Percentiles rank a stretch among this genome's conserved stretches.
Evolutionary conservation across 2,888 invertebrate genomes (phyloP).

Genomic region (Lycophotia porphyrea): DNA sequence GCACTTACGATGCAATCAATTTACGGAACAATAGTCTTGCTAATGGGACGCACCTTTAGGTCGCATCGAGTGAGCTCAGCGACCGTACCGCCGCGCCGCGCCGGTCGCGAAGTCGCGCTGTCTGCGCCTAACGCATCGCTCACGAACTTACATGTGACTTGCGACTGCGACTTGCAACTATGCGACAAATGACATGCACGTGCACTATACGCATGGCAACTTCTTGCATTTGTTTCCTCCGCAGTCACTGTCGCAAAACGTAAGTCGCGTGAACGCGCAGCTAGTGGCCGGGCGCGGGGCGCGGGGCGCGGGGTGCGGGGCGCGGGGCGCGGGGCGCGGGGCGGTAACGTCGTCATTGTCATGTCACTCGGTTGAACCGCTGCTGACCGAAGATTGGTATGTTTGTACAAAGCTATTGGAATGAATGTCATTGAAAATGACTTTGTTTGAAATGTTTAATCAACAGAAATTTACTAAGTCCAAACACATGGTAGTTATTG

Average conservation of each 20-base stretch:
- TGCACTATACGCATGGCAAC: background rate
- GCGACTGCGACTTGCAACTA: background rate
- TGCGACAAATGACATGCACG: background rate
- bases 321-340: too few relatives aligned
- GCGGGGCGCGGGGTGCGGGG: too few relatives aligned
- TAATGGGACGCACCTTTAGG: slow-evolving; percentile 48
- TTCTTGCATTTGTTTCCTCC: background rate
- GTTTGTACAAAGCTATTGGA: slow-evolving; percentile 8
- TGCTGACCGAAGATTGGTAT: slow-evolving; percentile 15
- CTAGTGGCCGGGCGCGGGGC: too few relatives aligned
- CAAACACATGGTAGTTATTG: too few relatives aligned
- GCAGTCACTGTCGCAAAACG: background rate
- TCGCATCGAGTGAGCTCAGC: slow-evolving; percentile 24
- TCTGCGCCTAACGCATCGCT: background rate
- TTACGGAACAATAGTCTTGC: slow-evolving; percentile 45
- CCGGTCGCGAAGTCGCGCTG: background rate
- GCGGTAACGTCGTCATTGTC: slow-evolving; percentile 46
- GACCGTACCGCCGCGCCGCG: slow-evolving; percentile 24
- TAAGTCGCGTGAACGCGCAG: background rate
- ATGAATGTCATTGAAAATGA: background rate
- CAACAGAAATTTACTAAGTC: too few relatives aligned
- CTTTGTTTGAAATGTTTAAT: slow-evolving; percentile 6
- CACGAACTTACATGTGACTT: too few relatives aligned
- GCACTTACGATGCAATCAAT: slow-evolving; percentile 50
- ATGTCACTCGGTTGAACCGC: slow-evolving; percentile 7